Evolutionary conservation across 2,113 vertebrate species (phyloP).

Genomic region (Trinectes maculatus): DNA sequence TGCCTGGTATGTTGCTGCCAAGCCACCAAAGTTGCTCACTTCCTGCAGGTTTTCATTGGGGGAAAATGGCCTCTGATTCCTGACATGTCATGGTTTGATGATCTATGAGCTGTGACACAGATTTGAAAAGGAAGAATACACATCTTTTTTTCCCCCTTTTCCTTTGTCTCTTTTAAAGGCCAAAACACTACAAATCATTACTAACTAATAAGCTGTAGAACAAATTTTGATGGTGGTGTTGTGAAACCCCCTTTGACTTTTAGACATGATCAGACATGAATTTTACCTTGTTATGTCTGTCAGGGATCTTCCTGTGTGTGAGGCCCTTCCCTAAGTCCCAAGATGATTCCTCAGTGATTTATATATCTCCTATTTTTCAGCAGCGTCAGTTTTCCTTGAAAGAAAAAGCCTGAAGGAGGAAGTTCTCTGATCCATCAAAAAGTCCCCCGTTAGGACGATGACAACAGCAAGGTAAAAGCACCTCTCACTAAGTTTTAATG

Average conservation of each 20-base stretch:
- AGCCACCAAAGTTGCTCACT: conserved; percentile 76
- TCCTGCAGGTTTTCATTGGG: conserved; percentile 74
- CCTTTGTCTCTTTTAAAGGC: conserved; percentile 39
- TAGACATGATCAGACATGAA: conserved; percentile 27
- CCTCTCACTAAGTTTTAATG: not conserved
- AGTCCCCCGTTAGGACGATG: conserved; percentile 48
- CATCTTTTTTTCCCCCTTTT: conserved; percentile 3
- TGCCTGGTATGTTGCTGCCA: conserved; percentile 69
- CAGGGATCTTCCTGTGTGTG: conserved; percentile 21
- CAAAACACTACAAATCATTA: conserved; percentile 23
- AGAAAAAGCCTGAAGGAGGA: no score
- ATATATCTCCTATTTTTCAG: conserved; percentile 37
- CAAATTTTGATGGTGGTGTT: conserved; percentile 21
- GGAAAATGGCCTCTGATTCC: conserved; percentile 59
- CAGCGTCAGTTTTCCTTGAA: conserved; percentile 31
- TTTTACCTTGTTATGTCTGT: conserved; percentile 22
- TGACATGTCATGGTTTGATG: conserved; percentile 66
- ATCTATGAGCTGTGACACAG: conserved; percentile 64
- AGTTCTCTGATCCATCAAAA: conserved; percentile 22
- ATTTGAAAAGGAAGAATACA: conserved; percentile 44
- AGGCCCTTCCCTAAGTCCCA: conserved; percentile 25
- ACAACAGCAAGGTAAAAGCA: conserved; percentile 35
- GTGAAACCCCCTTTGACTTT: not conserved
- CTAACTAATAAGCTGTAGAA: conserved; percentile 13
- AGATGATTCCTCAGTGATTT: conserved; percentile 39